Conservation (phyloP, 2,113 vertebrate genomes). For the Riparia riparia region DNA sequence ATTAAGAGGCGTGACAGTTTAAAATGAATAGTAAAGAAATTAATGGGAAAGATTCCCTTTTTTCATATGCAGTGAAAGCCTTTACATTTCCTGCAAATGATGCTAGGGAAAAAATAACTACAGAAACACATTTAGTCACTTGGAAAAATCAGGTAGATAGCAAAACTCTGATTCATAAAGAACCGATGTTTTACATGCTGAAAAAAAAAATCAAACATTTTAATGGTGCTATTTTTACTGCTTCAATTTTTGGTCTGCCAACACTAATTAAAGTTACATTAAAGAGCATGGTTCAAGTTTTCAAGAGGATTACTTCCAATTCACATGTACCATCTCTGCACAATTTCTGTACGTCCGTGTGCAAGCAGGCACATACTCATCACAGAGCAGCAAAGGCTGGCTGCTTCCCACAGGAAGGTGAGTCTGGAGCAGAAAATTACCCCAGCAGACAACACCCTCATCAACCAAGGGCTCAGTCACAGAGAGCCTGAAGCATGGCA, state of each 20-base stretch:
- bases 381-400: not conserved
- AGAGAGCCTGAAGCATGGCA: not conserved
- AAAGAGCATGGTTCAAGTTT: not conserved
- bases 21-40: slow-evolving; percentile 67
- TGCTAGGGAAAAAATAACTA: not conserved
- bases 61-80: slow-evolving; percentile 31
- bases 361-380: not conserved
- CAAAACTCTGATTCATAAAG: not conserved
- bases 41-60: slow-evolving; percentile 33
- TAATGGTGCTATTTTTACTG: not conserved
- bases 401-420: not conserved
- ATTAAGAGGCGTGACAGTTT: slow-evolving; percentile 59
- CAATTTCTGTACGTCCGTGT: not conserved
- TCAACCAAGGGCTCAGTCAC: not conserved
- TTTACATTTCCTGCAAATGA: slow-evolving; percentile 42
- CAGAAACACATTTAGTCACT: not conserved
- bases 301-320: not conserved
- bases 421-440: not conserved
- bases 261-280: not conserved
- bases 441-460: not conserved
- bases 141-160: not conserved
- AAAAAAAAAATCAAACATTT: not conserved
- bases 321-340: not conserved
- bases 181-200: not conserved
- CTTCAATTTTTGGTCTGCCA: not conserved